Evolutionary conservation across 2,113 vertebrate genomes (phyloP).

Genomic region (Urocitellus parryii): DNA sequence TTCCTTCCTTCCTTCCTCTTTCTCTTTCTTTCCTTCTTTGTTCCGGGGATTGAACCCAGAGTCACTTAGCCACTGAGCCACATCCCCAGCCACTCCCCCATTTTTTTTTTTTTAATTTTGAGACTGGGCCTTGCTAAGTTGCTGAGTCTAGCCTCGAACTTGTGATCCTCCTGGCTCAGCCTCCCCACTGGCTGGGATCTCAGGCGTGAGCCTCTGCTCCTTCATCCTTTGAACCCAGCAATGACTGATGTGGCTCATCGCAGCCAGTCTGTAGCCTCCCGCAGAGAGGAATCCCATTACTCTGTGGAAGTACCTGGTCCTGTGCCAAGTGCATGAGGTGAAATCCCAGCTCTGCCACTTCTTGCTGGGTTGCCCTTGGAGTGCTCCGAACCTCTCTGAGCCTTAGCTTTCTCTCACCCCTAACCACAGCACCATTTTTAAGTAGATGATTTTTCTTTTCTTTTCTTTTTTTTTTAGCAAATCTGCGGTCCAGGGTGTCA

Average conservation of each 20-base stretch:
- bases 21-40: too few relatives aligned
- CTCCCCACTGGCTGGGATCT: too few relatives aligned
- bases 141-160: too few relatives aligned
- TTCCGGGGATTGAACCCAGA: too few relatives aligned
- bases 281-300: not conserved
- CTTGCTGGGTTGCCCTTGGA: not conserved
- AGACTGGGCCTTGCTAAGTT: too few relatives aligned
- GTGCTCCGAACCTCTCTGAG: not conserved
- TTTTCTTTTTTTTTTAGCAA: not conserved
- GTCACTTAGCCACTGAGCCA: too few relatives aligned
- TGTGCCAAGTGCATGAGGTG: not conserved
- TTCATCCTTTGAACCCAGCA: not conserved
- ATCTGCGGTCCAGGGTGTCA: not conserved
- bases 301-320: not conserved
- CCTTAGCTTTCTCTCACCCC: not conserved
- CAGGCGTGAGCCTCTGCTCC: too few relatives aligned
- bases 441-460: not conserved
- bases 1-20: too few relatives aligned
- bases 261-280: fast-evolving
- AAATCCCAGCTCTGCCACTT: not conserved
- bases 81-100: too few relatives aligned
- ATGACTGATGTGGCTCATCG: fast-evolving
- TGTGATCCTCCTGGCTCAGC: too few relatives aligned
- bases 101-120: too few relatives aligned
- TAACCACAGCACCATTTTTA: not conserved